Evolutionary conservation across 2,113 vertebrate species (phyloP).

Genomic region (Triplophysa dalaica): DNA sequence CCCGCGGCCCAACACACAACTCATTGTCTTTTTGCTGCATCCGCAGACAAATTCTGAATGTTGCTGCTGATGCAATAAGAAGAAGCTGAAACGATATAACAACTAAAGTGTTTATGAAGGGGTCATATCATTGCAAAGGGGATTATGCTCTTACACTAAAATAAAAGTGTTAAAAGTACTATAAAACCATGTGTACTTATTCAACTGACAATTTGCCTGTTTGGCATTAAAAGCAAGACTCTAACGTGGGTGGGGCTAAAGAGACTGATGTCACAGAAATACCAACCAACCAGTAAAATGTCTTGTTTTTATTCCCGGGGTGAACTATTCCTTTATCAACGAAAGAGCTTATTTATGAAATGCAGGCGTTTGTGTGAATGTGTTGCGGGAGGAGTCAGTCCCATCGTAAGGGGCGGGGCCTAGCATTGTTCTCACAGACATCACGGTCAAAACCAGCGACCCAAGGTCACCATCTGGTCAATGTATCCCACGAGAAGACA

Average conservation of each 20-base stretch:
- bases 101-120: not conserved
- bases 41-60: not conserved
- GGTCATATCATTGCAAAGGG: too few species aligned
- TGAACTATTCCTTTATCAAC: too few species aligned
- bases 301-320: too few species aligned
- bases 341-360: too few species aligned
- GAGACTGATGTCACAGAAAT: too few species aligned
- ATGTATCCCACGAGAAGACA: conserved; percentile 13
- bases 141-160: not conserved
- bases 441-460: not conserved
- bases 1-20: conserved; percentile 15
- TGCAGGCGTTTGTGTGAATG: not conserved
- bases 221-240: too few species aligned
- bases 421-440: conserved; percentile 10
- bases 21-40: conserved; percentile 31
- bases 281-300: too few species aligned
- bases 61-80: conserved; percentile 7
- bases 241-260: not conserved
- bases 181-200: not conserved
- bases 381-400: not conserved
- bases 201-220: too few species aligned
- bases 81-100: conserved; percentile 4
- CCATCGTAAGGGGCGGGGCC: not conserved
- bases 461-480: conserved; percentile 12
- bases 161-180: not conserved